Conservation (phyloP, 2,113 vertebrate genomes). For the Nycticebus coucang region DNA sequence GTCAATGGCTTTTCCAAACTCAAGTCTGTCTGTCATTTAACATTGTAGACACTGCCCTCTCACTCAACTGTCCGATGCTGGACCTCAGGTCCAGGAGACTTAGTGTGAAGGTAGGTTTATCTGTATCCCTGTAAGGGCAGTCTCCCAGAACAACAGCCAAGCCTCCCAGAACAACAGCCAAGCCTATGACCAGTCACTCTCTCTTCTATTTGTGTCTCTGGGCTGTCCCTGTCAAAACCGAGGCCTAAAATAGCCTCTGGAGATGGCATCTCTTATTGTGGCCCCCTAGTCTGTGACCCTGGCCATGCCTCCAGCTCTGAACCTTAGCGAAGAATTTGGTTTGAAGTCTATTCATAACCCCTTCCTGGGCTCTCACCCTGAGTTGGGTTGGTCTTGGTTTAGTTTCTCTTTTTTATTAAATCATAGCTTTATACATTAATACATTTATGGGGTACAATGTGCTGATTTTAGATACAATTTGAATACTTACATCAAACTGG, state of each 20-base stretch:
- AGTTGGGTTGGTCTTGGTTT: not conserved
- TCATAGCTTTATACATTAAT: too few species aligned
- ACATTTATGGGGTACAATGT: too few species aligned
- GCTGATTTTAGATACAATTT: too few species aligned
- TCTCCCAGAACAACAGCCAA: not conserved
- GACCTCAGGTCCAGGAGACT: not conserved
- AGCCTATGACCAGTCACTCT: not conserved
- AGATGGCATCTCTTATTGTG: not conserved
- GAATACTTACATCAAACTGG: too few species aligned
- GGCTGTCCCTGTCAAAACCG: not conserved
- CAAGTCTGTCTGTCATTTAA: not conserved
- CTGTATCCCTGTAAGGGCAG: not conserved
- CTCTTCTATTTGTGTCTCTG: not conserved
- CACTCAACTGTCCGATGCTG: not conserved
- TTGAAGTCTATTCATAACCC: not conserved
- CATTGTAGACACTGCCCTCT: not conserved
- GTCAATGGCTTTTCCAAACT: not conserved
- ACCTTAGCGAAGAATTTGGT: not conserved
- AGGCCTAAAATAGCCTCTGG: not conserved
- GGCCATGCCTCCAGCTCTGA: not conserved
- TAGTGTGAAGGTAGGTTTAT: fast-evolving
- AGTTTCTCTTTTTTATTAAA: not conserved
- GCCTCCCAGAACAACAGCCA: not conserved
- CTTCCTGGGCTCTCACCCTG: not conserved
- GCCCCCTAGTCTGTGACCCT: not conserved